Base-by-base conservation (phyloP, 2,888 invertebrate species). In the Ceraclea dissimilis region DNA sequence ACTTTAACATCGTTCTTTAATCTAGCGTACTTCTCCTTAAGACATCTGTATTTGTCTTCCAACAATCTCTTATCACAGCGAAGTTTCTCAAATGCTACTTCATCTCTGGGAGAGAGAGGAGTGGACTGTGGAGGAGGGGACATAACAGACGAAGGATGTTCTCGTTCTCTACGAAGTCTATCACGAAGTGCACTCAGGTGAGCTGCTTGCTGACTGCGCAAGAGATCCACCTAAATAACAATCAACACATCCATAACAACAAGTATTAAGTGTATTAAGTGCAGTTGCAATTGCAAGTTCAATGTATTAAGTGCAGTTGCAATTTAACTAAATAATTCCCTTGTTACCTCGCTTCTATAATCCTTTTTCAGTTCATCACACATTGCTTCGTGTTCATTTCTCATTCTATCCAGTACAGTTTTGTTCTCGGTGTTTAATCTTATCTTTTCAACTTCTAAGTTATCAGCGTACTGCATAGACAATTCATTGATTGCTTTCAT, bases 11-110 rank as follows among this genome's bases (percentile, higher is more conserved):
- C 90, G 19, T 84, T 86, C 69, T 91, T 91, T 55, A 92, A 72
- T 13, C 87, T 76, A 19, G 85, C 79, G 65, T 91, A 90, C 70
- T 91, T 91, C 67, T 89, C 89, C 69, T 90, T 90, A 51, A 91
- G 74, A 54, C 86, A 86, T 49, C 82, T 79, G 68, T 91, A 91
- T 68, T 91, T 91, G 64, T 89, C 88, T 63, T 86, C 84, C 2
- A 90, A 67, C 46, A 85, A 67, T n/a, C 85, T 74, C 64, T 85
- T 85, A 66, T 87, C 86, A 65, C 84, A 84, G 2, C 84, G 77
- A 54, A 85, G 71, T 67, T 85, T 85, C 64, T 85, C 85, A 64
- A 79, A 84, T 1, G 73, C 66, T 2, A 74, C 68, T 63, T 76
- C 76, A 55, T 75, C 75, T 58, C 70, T 70, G 60, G 71, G 69